Evolutionary conservation across 2,888 invertebrate species (phyloP).

Genomic region (Dynastes hyllus): DNA sequence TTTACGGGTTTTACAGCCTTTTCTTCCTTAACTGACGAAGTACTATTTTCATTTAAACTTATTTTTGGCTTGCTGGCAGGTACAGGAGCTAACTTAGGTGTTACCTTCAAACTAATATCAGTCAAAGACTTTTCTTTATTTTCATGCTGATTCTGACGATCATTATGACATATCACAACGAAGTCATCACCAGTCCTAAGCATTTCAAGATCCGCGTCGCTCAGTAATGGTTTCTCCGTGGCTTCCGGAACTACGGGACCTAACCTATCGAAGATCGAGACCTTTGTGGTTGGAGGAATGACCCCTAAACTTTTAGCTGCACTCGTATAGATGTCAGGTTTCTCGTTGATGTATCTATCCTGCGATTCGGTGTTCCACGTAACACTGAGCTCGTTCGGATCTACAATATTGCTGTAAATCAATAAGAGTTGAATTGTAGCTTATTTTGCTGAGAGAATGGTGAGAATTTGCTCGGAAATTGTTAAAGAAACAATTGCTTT

Average conservation of each 20-base stretch:
- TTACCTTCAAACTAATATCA: slow-evolving; percentile 47
- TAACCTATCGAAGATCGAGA: slow-evolving; percentile 53
- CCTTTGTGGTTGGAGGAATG: not conserved
- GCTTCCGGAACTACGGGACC: slow-evolving; percentile 49
- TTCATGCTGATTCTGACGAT: slow-evolving; percentile 58
- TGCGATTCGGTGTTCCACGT: slow-evolving; percentile 30
- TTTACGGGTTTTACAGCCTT: slow-evolving; percentile 17
- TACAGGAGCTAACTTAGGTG: slow-evolving; percentile 55
- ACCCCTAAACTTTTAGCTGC: slow-evolving; percentile 63
- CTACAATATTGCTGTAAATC: slow-evolving; percentile 46
- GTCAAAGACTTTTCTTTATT: slow-evolving; percentile 64
- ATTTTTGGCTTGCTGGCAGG: slow-evolving; percentile 54
- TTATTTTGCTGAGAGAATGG: too few species aligned
- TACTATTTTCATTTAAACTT: not conserved
- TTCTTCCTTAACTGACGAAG: not conserved
- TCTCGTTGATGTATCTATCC: slow-evolving; percentile 58
- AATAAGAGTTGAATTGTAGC: too few species aligned
- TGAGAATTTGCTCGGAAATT: too few species aligned
- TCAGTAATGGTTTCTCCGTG: slow-evolving; percentile 65
- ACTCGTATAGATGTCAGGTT: slow-evolving; percentile 64
- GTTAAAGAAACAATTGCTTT: too few species aligned
- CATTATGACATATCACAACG: slow-evolving; percentile 52
- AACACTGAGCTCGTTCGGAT: slow-evolving; percentile 49
- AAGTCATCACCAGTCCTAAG: slow-evolving; percentile 55
- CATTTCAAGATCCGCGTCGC: slow-evolving; percentile 65